Evolutionary conservation across 2,888 invertebrate genomes (phyloP).

Genomic region (Sepioteuthis lessoniana): DNA sequence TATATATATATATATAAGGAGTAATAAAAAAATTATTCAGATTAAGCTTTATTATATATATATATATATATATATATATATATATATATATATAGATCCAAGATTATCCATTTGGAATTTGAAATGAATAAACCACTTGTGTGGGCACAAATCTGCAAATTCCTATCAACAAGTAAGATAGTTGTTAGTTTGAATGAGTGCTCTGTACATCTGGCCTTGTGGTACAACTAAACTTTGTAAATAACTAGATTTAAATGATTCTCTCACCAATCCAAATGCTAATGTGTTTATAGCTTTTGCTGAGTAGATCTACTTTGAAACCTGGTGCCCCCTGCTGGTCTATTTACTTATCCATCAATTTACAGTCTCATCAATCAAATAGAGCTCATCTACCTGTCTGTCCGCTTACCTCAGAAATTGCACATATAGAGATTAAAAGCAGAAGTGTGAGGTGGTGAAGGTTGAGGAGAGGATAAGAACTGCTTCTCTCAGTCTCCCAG

Average conservation of each 20-base stretch:
- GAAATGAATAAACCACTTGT: background rate
- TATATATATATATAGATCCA: background rate
- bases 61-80: background rate
- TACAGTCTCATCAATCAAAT: constrained; percentile 20
- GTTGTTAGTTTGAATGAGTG: too few species aligned
- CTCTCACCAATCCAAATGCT: background rate
- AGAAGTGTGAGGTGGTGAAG: background rate
- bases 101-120: background rate
- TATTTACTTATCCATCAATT: constrained; percentile 9
- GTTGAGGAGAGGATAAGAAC: background rate
- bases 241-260: background rate
- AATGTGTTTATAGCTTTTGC: background rate
- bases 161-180: too few species aligned
- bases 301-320: background rate
- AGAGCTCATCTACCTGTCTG: background rate
- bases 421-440: too few species aligned
- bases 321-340: background rate
- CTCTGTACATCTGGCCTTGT: too few species aligned
- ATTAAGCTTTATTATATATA: too few species aligned
- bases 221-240: too few species aligned
- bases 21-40: too few species aligned
- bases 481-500: background rate
- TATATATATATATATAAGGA: background rate
- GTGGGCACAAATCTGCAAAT: background rate
- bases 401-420: constrained; percentile 6